Conservation (phyloP, 2,797 vertebrate species). For the Glossophaga mutica region DNA sequence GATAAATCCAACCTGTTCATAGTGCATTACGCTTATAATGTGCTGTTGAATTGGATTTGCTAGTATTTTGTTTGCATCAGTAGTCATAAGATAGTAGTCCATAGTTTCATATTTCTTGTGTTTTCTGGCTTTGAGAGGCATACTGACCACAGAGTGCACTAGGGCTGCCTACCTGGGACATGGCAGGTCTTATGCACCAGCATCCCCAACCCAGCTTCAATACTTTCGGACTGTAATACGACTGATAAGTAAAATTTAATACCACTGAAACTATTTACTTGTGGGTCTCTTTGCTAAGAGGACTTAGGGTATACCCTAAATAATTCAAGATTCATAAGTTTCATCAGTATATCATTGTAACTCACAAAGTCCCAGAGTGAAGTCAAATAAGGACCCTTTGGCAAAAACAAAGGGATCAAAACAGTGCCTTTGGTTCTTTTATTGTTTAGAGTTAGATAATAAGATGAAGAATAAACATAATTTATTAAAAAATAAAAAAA, state of each 20-base stretch:
- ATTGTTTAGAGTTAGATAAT: not conserved
- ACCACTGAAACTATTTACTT: not conserved
- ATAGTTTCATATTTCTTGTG: not conserved
- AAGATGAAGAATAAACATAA: not conserved
- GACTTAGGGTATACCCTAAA: not conserved
- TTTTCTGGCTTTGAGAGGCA: not conserved
- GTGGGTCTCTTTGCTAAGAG: not conserved
- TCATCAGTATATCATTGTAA: not conserved
- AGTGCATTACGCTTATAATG: not conserved
- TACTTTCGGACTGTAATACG: not conserved
- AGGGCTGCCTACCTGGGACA: not conserved
- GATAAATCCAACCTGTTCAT: not conserved
- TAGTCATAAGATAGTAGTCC: not conserved
- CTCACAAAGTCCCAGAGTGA: not conserved
- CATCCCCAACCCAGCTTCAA: not conserved
- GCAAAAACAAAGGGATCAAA: not conserved
- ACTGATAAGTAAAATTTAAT: not conserved
- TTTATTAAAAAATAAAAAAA: not conserved
- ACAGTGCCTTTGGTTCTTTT: not conserved
- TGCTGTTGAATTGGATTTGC: not conserved
- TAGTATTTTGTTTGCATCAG: not conserved
- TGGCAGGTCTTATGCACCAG: not conserved
- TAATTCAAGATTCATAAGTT: not conserved
- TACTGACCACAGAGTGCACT: not conserved
- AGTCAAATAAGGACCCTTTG: not conserved